phyloP scores from a whole-genome alignment of 1,140 invertebrate genomes.

The Trachymyrmex septentrionalis region DNA sequence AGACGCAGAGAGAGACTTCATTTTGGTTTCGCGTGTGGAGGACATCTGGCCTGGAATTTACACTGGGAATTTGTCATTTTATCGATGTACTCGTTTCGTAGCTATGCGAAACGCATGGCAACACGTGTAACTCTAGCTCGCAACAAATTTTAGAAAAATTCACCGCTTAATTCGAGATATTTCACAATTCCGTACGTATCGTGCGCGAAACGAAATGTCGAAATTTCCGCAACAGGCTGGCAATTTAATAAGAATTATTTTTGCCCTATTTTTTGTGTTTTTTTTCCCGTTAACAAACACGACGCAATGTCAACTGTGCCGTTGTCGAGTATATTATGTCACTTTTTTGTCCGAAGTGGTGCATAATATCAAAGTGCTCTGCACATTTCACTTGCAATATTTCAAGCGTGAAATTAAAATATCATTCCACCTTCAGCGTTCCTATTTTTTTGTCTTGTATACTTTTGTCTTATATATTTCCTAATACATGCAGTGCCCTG shows the following conservation, averaged over 20 bases:
- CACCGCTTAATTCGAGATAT: conserved; percentile 20
- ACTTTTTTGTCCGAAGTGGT: conserved; percentile 12
- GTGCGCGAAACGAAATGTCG: conserved; percentile 37
- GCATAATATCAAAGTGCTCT: conserved; percentile 39
- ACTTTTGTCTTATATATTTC: not conserved
- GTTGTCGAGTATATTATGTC: conserved; percentile 18
- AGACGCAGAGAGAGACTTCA: not conserved
- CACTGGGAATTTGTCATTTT: conserved; percentile 39
- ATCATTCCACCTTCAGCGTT: conserved; percentile 11
- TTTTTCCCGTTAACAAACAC: conserved; percentile 48
- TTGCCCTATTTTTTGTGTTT: conserved; percentile 9
- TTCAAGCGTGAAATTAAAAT: conserved; percentile 52
- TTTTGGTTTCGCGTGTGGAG: not conserved
- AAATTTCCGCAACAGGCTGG: conserved; percentile 41
- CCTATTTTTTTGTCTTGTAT: not conserved
- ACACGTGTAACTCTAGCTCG: not conserved
- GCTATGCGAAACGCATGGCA: conserved; percentile 4
- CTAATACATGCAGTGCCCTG: not conserved
- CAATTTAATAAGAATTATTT: conserved; percentile 62
- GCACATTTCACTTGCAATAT: conserved; percentile 48
- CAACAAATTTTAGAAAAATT: conserved; percentile 39
- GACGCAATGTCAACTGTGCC: conserved; percentile 1
- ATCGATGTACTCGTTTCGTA: conserved; percentile 15
- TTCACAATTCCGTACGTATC: conserved; percentile 22
- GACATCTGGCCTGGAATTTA: not conserved